Evolutionary conservation across 2,888 invertebrate species (phyloP).

Genomic region (Philhelius pedissequus): DNA sequence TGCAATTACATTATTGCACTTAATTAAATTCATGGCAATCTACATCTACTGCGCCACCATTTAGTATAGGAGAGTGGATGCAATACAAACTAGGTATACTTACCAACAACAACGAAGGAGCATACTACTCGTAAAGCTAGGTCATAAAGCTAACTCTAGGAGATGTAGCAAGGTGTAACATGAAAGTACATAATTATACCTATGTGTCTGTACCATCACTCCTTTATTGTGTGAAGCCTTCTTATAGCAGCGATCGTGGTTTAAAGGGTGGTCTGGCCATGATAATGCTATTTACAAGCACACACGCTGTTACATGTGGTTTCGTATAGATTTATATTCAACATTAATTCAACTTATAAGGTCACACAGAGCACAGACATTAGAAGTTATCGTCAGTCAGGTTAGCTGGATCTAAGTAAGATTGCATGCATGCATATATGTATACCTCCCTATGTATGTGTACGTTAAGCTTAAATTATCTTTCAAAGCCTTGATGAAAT

Average conservation of each 20-base stretch:
- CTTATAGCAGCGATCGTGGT: constrained; percentile 9
- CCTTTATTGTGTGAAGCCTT: not conserved
- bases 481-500: no score
- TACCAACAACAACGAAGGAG: not conserved
- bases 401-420: no score
- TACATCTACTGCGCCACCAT: constrained; percentile 15
- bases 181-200: no score
- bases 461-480: no score
- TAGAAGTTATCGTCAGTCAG: not conserved
- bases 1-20: constrained; percentile 63
- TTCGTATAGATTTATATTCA: constrained; percentile 41
- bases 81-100: not conserved
- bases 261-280: constrained; percentile 5
- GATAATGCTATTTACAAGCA: not conserved
- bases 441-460: no score
- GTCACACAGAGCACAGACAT: not conserved
- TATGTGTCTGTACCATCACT: not conserved
- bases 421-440: no score
- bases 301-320: constrained; percentile 41
- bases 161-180: not conserved
- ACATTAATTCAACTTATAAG: not conserved
- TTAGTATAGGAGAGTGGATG: not conserved
- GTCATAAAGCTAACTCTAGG: not conserved
- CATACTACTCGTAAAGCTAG: no score
- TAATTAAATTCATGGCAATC: constrained; percentile 66